Percentiles rank a stretch among this genome's conserved stretches.
phyloP scores from a whole-genome alignment of 2,113 vertebrate genomes.

The Solenodon paradoxus region DNA sequence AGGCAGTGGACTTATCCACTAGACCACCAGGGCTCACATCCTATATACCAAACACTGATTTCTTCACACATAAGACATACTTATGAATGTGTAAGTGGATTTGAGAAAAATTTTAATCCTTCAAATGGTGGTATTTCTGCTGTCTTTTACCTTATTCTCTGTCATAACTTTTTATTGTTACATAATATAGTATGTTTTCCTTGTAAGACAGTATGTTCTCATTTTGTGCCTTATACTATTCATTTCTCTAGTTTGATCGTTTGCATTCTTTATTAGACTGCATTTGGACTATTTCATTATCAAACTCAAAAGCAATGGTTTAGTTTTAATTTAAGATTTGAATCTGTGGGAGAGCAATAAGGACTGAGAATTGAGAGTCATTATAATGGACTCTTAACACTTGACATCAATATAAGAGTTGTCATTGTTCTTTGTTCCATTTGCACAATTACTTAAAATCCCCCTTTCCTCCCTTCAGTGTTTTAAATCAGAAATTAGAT shows the following conservation, averaged over 20 bases:
- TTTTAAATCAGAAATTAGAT: slow-evolving; percentile 48
- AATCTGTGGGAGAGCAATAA: background rate
- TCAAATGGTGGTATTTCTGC: background rate
- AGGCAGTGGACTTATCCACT: too few relatives aligned
- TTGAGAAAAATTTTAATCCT: background rate
- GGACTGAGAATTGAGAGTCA: background rate
- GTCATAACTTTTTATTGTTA: background rate
- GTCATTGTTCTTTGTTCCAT: slow-evolving; percentile 23
- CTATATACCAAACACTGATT: too few relatives aligned
- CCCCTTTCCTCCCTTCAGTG: background rate
- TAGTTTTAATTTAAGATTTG: background rate
- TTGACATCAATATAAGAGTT: background rate
- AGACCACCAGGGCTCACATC: too few relatives aligned
- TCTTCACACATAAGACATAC: background rate
- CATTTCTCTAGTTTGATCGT: background rate
- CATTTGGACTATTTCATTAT: background rate
- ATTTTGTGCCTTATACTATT: background rate
- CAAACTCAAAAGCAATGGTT: background rate
- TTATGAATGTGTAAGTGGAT: background rate
- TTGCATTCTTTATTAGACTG: background rate
- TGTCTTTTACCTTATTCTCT: background rate
- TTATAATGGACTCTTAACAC: background rate
- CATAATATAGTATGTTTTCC: background rate
- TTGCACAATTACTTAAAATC: slow-evolving; percentile 32
- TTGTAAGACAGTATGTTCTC: background rate